Evolutionary conservation across 2,888 invertebrate genomes (phyloP).

Genomic region (Timema podura): DNA sequence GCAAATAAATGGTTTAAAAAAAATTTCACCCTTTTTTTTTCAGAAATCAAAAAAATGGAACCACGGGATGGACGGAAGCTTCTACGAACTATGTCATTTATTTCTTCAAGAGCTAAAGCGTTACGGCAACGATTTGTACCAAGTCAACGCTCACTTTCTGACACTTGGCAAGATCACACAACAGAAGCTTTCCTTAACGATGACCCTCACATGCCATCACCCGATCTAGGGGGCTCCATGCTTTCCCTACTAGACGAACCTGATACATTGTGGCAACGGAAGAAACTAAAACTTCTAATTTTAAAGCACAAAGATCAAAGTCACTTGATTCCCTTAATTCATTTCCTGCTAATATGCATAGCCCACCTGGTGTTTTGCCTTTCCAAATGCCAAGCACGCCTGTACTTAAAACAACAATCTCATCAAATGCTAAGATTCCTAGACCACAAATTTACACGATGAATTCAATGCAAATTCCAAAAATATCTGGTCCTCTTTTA

Average conservation of each 20-base stretch:
- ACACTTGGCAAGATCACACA: conserved; percentile 28
- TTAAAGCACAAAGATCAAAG: conserved; percentile 30
- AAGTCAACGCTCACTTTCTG: conserved; percentile 31
- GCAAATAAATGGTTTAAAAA: too few relatives aligned
- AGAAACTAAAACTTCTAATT: conserved; percentile 1
- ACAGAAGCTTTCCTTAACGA: conserved; percentile 25
- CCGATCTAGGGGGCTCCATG: conserved; percentile 30
- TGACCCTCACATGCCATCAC: conserved; percentile 23
- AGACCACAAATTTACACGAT: conserved; percentile 20
- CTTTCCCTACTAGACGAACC: conserved; percentile 30
- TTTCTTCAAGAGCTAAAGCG: conserved; percentile 31
- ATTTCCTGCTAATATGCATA: neutral
- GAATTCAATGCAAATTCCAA: neutral
- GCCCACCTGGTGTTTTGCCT: neutral
- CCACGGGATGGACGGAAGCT: conserved; percentile 24
- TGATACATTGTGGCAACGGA: conserved; percentile 19
- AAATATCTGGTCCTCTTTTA: neutral
- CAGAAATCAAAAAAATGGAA: conserved; percentile 24
- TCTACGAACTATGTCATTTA: conserved; percentile 30
- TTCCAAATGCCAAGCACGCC: neutral
- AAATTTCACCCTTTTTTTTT: too few relatives aligned
- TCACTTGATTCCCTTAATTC: conserved; percentile 31
- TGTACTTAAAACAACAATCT: neutral
- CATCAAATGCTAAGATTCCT: conserved; percentile 20
- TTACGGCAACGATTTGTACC: conserved; percentile 31